Conservation (phyloP, 2,888 invertebrate species). For the Podotricha telesiphe region DNA sequence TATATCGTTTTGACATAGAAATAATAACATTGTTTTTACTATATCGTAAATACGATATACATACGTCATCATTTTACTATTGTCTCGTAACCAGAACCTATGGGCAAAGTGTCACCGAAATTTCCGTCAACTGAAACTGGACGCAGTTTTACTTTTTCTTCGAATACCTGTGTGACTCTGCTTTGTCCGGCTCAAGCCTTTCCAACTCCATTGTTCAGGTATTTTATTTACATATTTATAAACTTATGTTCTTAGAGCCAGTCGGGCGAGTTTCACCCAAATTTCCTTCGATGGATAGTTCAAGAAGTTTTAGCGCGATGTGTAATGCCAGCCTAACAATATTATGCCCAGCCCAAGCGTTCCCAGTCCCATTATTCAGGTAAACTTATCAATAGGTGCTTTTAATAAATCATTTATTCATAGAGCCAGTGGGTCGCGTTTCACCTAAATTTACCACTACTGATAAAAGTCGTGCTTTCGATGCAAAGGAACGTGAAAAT, state of each 20-base stretch:
- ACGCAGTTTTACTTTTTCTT: constrained; percentile 76
- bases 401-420: constrained; percentile 48
- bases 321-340: constrained; percentile 83
- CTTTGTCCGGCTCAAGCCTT: constrained; percentile 88
- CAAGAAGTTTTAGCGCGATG: constrained; percentile 83
- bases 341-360: constrained; percentile 90
- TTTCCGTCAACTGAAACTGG: constrained; percentile 80
- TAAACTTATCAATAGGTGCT: constrained; percentile 61
- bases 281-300: constrained; percentile 85
- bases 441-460: constrained; percentile 86
- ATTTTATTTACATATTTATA: constrained; percentile 59
- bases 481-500: constrained; percentile 76
- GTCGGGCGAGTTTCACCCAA: constrained; percentile 86
- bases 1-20: not conserved
- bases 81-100: constrained; percentile 85
- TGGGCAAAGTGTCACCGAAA: constrained; percentile 91
- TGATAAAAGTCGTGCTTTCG: constrained; percentile 86
- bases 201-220: constrained; percentile 90
- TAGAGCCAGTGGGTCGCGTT: constrained; percentile 88
- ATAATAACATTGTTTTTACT: not conserved
- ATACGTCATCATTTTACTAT: constrained; percentile 2
- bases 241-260: constrained; percentile 81
- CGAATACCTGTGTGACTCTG: constrained; percentile 83
- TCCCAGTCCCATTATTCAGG: constrained; percentile 89
- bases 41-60: not conserved